Percentiles rank a stretch among this genome's conserved stretches.
phyloP scores from a whole-genome alignment of 2,888 invertebrate species.

The Bombyx huttoni region DNA sequence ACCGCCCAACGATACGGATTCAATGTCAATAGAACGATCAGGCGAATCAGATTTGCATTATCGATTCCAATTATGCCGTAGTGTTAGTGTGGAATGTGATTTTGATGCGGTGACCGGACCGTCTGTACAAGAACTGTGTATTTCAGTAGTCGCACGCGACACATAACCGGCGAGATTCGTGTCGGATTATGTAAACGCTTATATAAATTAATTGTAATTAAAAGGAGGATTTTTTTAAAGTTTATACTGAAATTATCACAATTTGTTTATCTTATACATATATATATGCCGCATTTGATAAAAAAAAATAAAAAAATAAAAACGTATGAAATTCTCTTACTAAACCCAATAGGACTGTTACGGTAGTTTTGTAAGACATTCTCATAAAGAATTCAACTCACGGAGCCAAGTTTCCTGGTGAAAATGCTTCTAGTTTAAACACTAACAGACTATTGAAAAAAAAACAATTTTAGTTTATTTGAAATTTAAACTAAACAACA shows the following conservation, averaged over 20 bases:
- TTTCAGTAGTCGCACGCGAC: too few species aligned
- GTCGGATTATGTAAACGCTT: neutral
- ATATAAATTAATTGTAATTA: neutral
- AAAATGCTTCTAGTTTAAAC: too few species aligned
- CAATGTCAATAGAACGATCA: too few species aligned
- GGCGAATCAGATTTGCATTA: too few species aligned
- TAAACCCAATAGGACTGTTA: conserved; percentile 25
- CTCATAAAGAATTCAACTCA: conserved; percentile 12
- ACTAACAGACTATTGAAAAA: neutral
- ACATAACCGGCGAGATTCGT: too few species aligned
- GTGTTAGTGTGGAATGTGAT: neutral
- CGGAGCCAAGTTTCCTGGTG: neutral
- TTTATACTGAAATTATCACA: neutral
- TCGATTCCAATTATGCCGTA: too few species aligned
- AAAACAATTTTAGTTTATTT: neutral
- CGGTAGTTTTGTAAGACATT: conserved; percentile 29
- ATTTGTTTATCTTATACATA: neutral
- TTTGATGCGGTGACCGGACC: neutral
- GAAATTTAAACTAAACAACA: too few species aligned
- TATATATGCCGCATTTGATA: conserved; percentile 67
- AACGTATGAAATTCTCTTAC: conserved; percentile 11
- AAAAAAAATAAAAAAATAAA: conserved; percentile 8
- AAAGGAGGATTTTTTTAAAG: neutral
- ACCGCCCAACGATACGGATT: too few species aligned
- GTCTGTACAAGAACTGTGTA: too few species aligned